These are phyloP conservation scores for Nycteola revayana DNA, from an alignment of 2,888 invertebrate species.

Conservation along the genomic window DNA sequence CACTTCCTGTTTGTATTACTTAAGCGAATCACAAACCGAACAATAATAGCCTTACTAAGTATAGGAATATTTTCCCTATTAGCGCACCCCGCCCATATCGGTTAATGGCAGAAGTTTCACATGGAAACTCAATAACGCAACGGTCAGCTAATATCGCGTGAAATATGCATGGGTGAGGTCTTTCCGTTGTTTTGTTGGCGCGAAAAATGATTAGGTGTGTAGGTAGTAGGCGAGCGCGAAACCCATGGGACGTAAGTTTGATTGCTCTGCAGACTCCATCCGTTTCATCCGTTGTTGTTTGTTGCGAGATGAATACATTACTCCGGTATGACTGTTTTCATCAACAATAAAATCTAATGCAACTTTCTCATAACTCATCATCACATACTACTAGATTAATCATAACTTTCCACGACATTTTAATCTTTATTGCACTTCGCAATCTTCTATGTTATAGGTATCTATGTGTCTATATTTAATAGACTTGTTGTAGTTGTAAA, in stretches of 20 bases:
- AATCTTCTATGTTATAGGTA: too few relatives aligned
- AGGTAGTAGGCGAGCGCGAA: conserved; percentile 54
- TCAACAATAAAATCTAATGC: conserved; percentile 29
- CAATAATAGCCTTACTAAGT: conserved; percentile 23
- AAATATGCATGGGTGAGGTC: conserved; percentile 72
- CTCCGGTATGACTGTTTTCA: conserved; percentile 46
- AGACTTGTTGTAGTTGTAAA: too few relatives aligned
- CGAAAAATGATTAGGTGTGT: conserved; percentile 79
- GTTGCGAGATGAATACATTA: conserved; percentile 72
- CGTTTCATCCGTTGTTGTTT: conserved; percentile 66
- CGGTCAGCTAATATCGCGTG: conserved; percentile 65
- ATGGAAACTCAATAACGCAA: conserved; percentile 63
- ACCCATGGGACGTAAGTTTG: conserved; percentile 72
- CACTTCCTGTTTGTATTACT: conserved; percentile 12
- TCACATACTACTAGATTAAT: too few relatives aligned
- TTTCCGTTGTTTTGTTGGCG: conserved; percentile 57
- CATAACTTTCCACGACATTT: too few relatives aligned
- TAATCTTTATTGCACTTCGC: too few relatives aligned
- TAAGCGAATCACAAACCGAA: conserved; percentile 10
- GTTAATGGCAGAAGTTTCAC: conserved; percentile 59
- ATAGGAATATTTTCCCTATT: conserved; percentile 41
- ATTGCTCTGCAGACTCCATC: conserved; percentile 66
- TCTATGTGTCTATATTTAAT: too few relatives aligned
- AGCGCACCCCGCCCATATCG: conserved; percentile 40
- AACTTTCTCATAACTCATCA: conserved; percentile 17